Percentiles rank a stretch among this genome's conserved stretches.
These are phyloP conservation scores for Burhinus bistriatus DNA, from an alignment of 2,113 vertebrate species.

Conservation along the genomic window DNA sequence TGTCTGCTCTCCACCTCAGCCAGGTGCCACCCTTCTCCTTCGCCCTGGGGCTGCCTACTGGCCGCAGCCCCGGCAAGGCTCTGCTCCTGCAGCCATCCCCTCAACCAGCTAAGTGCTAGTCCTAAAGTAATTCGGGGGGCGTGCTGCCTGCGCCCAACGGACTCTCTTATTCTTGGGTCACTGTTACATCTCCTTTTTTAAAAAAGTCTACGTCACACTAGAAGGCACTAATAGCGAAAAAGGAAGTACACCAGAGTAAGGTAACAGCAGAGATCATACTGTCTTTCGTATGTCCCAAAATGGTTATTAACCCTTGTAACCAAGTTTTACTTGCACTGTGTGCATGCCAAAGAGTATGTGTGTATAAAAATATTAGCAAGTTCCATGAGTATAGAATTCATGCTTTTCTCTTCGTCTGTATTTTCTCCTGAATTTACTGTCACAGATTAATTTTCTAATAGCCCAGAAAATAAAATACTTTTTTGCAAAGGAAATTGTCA, in stretches of 20 bases:
- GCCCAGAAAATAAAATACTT: neutral
- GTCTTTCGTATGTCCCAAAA: neutral
- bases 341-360: neutral
- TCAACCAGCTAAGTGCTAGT: neutral
- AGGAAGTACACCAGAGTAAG: neutral
- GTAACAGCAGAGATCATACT: neutral
- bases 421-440: neutral
- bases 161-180: neutral
- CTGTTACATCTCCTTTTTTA: neutral
- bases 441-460: neutral
- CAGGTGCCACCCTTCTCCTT: too few species aligned
- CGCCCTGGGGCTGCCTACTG: neutral
- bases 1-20: too few species aligned
- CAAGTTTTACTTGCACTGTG: neutral
- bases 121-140: neutral
- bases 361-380: neutral
- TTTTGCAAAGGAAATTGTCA: neutral
- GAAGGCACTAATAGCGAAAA: neutral
- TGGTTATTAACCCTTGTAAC: neutral
- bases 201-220: neutral
- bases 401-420: neutral
- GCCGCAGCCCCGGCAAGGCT: neutral
- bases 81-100: neutral
- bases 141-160: neutral
- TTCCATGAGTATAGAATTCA: neutral